Evolutionary conservation across 2,113 vertebrate genomes (phyloP).

Genomic region (Agelaius tricolor): DNA sequence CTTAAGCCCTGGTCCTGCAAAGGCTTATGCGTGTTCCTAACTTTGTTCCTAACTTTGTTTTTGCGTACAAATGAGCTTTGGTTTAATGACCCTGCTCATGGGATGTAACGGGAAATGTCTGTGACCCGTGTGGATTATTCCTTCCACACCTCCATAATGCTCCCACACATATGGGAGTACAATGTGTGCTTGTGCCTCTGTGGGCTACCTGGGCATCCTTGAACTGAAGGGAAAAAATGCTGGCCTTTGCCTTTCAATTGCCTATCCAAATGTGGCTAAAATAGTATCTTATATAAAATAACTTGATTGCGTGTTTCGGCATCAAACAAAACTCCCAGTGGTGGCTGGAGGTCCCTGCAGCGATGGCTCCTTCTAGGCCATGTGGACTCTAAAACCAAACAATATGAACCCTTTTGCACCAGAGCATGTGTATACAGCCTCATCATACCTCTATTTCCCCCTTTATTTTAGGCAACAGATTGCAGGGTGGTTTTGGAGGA

Average conservation of each 20-base stretch:
- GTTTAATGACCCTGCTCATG: background rate
- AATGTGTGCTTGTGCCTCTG: background rate
- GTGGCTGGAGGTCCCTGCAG: background rate
- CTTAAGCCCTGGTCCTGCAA: background rate
- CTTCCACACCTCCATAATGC: background rate
- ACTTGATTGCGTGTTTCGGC: background rate
- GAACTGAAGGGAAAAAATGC: background rate
- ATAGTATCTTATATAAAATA: constrained; percentile 19
- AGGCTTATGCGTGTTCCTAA: background rate
- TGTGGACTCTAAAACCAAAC: background rate
- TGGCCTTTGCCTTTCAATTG: constrained; percentile 33
- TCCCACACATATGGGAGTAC: background rate
- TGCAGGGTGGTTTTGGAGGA: fast-evolving
- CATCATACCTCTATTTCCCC: background rate
- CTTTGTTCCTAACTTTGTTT: background rate
- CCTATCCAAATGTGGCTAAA: constrained; percentile 28
- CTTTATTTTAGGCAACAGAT: background rate
- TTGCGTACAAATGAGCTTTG: constrained; percentile 1
- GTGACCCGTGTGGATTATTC: background rate
- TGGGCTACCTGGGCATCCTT: background rate
- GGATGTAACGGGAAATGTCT: background rate
- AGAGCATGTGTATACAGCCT: background rate
- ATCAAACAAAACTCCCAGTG: background rate
- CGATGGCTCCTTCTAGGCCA: background rate
- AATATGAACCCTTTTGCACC: background rate